A percentile compares a stretch with the other conserved stretches of the same genome.
These are phyloP conservation scores for Polymixis lichenea DNA, from an alignment of 2,888 invertebrate genomes.

Conservation along the genomic window DNA sequence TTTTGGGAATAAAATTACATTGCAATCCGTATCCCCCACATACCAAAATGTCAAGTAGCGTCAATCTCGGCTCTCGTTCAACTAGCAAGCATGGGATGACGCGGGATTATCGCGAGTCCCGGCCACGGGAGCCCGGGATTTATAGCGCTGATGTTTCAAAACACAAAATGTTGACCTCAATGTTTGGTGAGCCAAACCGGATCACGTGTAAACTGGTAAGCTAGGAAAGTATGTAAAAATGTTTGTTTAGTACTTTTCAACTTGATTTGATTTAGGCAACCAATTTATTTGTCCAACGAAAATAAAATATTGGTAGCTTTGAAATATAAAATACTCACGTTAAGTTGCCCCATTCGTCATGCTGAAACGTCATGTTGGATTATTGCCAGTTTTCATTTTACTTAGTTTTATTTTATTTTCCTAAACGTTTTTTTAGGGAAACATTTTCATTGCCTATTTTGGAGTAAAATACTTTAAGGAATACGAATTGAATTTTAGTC, in stretches of 20 bases:
- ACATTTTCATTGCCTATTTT: background rate
- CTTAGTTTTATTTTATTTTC: background rate
- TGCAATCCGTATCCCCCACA: too few species aligned
- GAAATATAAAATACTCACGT: background rate
- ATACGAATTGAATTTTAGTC: background rate
- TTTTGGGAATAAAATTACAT: slow-evolving; percentile 9
- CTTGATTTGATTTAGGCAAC: slow-evolving; percentile 3
- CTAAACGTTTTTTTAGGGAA: background rate
- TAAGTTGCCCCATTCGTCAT: slow-evolving; percentile 8
- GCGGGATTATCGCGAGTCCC: slow-evolving; percentile 52
- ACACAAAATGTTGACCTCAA: slow-evolving; percentile 29
- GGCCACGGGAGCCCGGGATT: slow-evolving; percentile 58
- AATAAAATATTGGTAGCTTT: slow-evolving; percentile 7
- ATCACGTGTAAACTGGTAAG: slow-evolving; percentile 8
- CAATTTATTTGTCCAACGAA: background rate
- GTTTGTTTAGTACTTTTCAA: slow-evolving; percentile 8
- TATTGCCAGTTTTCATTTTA: slow-evolving; percentile 2
- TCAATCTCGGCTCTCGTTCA: slow-evolving; percentile 25
- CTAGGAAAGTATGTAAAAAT: background rate
- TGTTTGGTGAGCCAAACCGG: slow-evolving; percentile 16
- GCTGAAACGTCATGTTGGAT: slow-evolving; percentile 12
- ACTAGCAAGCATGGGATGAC: slow-evolving; percentile 51
- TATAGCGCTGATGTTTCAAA: slow-evolving; percentile 46
- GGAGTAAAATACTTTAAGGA: too few species aligned
- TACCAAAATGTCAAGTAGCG: slow-evolving; percentile 28